Evolutionary conservation across 2,797 vertebrate species (phyloP).

Genomic region (Hemibagrus guttatus): DNA sequence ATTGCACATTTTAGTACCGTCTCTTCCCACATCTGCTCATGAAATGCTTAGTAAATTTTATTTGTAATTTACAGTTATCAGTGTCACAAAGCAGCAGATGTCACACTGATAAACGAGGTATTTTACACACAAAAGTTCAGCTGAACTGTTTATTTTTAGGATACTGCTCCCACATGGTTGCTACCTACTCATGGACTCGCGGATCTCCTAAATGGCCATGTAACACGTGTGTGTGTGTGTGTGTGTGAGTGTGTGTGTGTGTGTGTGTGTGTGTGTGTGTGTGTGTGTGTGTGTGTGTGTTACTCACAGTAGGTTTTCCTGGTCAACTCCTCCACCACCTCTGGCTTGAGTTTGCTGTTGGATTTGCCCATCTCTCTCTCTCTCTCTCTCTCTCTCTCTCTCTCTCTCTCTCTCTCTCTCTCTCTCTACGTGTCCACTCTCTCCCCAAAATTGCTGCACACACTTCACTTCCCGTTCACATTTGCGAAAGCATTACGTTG

Average conservation of each 20-base stretch:
- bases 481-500: neutral
- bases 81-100: neutral
- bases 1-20: neutral
- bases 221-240: neutral
- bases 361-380: conserved; percentile 88
- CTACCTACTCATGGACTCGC: neutral
- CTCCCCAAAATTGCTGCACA: neutral
- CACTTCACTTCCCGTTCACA: conserved; percentile 1
- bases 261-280: no score
- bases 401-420: conserved; percentile 13
- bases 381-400: conserved; percentile 31
- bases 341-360: conserved; percentile 96
- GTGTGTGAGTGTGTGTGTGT: neutral
- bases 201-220: neutral
- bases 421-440: conserved; percentile 25
- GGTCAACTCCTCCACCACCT: conserved; percentile 95
- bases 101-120: neutral
- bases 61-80: neutral
- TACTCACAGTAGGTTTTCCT: conserved; percentile 97
- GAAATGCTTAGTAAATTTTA: neutral
- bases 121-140: neutral
- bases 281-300: conserved; percentile 8
- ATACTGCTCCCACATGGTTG: neutral
- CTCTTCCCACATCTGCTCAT: neutral
- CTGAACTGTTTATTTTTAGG: neutral